A percentile compares a stretch with the other conserved stretches of the same genome.
Conservation (phyloP, 2,797 vertebrate genomes). For the Molossus molossus region DNA sequence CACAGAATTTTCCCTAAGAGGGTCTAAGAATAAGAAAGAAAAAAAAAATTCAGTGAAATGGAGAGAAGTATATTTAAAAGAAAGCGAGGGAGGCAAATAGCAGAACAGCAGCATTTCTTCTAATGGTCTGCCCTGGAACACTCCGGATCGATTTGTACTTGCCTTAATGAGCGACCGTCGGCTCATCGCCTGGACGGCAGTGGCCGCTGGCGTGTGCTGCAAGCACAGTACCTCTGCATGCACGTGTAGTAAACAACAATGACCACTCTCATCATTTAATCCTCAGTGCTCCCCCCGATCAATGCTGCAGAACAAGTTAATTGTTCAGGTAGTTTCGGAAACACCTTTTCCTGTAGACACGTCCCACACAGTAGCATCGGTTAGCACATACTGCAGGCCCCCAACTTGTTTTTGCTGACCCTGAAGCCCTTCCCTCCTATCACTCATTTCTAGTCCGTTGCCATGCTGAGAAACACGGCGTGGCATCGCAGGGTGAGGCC, state of each 20-base stretch:
- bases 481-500: background rate
- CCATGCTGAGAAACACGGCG: background rate
- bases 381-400: background rate
- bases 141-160: slow-evolving; percentile 61
- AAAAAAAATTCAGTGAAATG: slow-evolving; percentile 27
- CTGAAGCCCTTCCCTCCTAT: background rate
- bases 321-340: background rate
- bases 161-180: slow-evolving; percentile 59
- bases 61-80: slow-evolving; percentile 70
- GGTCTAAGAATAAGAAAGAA: slow-evolving; percentile 49
- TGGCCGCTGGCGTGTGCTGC: background rate
- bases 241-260: background rate
- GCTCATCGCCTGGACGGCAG: background rate
- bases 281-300: background rate
- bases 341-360: background rate
- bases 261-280: background rate
- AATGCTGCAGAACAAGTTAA: background rate
- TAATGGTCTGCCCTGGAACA: slow-evolving; percentile 63
- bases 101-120: slow-evolving; percentile 51
- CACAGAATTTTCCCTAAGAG: slow-evolving; percentile 72
- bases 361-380: background rate
- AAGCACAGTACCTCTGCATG: background rate
- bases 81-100: slow-evolving; percentile 13
- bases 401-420: background rate
- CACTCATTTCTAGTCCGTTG: background rate